Base-by-base conservation (phyloP, 2,113 vertebrate genomes). In the Mobula birostris region DNA sequence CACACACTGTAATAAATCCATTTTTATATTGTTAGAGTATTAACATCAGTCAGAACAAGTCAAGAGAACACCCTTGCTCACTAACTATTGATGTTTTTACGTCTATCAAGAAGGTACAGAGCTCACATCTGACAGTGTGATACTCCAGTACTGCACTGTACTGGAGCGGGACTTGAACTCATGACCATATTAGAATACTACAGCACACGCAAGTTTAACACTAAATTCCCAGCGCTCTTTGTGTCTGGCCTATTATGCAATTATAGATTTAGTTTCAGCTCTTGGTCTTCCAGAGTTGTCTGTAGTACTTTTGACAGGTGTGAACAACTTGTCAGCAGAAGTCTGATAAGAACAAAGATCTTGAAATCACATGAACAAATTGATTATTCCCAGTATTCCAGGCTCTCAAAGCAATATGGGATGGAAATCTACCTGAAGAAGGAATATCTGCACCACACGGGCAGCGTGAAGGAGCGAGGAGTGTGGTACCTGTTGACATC, bases 341-440 rank as follows among this genome's bases (percentile, higher is more conserved):
- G 17, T 83, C 17, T 40, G 36, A 48, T 21, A 36, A 36, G 36
- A 40, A 1, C 27, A 87, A 24, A 40, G 32, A 63, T 63, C 36
- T 40, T 1, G 66, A 21, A 5, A 17, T 40, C 8, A 29, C 77
- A 79, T 80, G n/a, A 29, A 80, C 68, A 70, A 70, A 70, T 15
- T 17, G 15, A 40, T 36, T 82, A 19, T 95, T 1, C 94, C 36
- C 96, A 98, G 98, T 98, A 98, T 95, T 99, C 98, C 95, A 97
- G 98, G 95, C 95, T 99, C 87, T 99, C 98, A 94, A 98, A 99
- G 95, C 97, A 97, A 94, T 98, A 97, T 1, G 98, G 98, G n/a
- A 96, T 98, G 96, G 98, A 99, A 85, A 97, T 99, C 95, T 98
- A 97, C 95, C 95, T 98, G 95, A 99, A 99, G 96, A 98, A 98